phyloP scores from a whole-genome alignment of 2,113 vertebrate genomes.

The Ranitomeya variabilis region DNA sequence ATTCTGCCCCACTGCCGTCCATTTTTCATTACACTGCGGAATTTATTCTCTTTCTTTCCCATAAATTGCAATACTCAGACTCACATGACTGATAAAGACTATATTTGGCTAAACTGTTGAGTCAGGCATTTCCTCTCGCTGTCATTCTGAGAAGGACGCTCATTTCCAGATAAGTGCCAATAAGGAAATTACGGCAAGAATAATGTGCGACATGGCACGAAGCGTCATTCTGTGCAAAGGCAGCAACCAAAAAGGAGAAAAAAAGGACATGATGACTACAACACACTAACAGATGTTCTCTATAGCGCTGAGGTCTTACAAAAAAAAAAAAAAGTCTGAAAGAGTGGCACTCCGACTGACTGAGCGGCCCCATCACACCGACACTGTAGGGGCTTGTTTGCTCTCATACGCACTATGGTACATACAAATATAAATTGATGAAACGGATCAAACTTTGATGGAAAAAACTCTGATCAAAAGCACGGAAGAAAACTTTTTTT shows the following conservation, averaged over 20 bases:
- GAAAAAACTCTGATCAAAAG: no score
- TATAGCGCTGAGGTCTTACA: no score
- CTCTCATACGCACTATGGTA: no score
- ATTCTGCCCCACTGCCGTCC: neutral
- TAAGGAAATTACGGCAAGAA: conserved; percentile 6
- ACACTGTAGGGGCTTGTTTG: no score
- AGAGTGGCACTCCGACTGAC: no score
- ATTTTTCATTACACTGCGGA: neutral
- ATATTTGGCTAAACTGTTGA: conserved; percentile 28
- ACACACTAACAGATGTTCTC: no score
- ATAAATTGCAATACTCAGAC: neutral
- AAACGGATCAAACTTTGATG: no score
- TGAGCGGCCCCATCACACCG: no score
- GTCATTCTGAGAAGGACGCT: conserved; percentile 35
- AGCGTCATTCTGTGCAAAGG: neutral
- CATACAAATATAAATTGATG: no score
- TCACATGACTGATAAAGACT: neutral
- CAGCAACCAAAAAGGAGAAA: no score
- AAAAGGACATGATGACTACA: neutral
- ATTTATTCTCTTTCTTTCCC: neutral
- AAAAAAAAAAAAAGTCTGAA: no score
- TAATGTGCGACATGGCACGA: neutral
- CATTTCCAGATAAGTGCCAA: conserved; percentile 30
- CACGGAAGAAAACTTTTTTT: no score
- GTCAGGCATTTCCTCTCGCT: conserved; percentile 31